phyloP scores from a whole-genome alignment of 2,888 invertebrate genomes.

The Aplocera efformata region DNA sequence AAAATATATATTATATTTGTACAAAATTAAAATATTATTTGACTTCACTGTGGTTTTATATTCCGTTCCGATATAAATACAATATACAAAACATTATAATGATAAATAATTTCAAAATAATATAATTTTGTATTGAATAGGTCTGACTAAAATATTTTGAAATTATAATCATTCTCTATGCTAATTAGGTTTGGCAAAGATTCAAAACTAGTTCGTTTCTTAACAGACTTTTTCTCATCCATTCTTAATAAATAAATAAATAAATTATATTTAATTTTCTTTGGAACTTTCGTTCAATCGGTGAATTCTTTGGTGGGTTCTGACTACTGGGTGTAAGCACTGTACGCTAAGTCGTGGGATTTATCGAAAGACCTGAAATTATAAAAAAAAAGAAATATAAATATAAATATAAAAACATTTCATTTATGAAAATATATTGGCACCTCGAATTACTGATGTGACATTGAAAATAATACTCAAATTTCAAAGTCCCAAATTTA shows the following conservation, averaged over 20 bases:
- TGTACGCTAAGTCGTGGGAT: constrained; percentile 82
- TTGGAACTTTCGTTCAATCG: constrained; percentile 26
- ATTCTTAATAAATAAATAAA: constrained; percentile 22
- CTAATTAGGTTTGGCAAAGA: neutral
- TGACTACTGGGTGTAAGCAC: constrained; percentile 74
- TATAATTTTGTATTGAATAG: constrained; percentile 1
- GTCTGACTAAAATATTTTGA: neutral
- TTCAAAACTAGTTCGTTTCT: constrained; percentile 11
- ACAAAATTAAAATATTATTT: neutral
- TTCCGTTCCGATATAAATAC: constrained; percentile 5
- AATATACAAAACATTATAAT: neutral
- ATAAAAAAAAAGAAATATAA: constrained; percentile 4
- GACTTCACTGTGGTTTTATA: constrained; percentile 6
- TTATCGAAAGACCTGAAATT: constrained; percentile 71
- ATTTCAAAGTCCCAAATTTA: no score
- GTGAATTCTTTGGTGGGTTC: constrained; percentile 48
- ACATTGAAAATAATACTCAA: no score
- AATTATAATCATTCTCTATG: constrained; percentile 3
- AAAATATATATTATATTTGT: no score
- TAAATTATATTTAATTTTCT: constrained; percentile 24
- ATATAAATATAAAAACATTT: neutral
- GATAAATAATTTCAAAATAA: constrained; percentile 11
- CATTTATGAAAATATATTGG: no score
- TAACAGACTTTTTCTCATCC: constrained; percentile 18
- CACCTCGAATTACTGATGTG: no score